Conservation (phyloP, 23 tunicate species). For the Trididemnum nubilum region DNA sequence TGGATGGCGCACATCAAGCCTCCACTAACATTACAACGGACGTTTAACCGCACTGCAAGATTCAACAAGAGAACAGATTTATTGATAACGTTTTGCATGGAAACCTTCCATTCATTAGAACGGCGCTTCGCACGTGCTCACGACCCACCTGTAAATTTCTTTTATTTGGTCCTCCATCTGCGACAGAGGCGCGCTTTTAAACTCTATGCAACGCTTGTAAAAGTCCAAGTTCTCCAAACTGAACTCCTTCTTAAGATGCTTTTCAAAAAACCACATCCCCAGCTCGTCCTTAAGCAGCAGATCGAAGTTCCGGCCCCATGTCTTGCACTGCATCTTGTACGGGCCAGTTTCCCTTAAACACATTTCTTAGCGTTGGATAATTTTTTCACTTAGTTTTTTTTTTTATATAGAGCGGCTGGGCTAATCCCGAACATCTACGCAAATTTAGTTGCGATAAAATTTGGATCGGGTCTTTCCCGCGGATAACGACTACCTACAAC, state of each 20-base stretch:
- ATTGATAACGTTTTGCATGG: too few species aligned
- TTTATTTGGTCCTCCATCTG: slow-evolving; percentile 53
- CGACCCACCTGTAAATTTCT: slow-evolving; percentile 39
- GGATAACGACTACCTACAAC: too few species aligned
- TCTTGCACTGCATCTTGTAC: slow-evolving; percentile 44
- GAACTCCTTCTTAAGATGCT: slow-evolving; percentile 67
- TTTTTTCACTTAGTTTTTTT: too few species aligned
- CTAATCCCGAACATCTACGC: not conserved
- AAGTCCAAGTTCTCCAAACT: slow-evolving; percentile 71
- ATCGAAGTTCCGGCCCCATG: slow-evolving; percentile 69
- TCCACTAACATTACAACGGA: too few species aligned
- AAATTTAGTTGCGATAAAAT: not conserved
- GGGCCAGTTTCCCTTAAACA: slow-evolving; percentile 56
- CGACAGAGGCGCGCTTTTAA: slow-evolving; percentile 29
- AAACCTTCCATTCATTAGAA: too few species aligned
- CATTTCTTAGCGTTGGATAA: too few species aligned
- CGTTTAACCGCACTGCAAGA: too few species aligned
- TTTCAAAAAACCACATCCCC: slow-evolving; percentile 48
- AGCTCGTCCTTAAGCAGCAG: slow-evolving; percentile 45
- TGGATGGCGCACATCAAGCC: too few species aligned
- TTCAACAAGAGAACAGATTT: too few species aligned
- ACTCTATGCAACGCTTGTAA: slow-evolving; percentile 38
- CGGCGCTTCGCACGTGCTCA: too few species aligned
- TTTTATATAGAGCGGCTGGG: not conserved
- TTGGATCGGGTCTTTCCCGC: not conserved